phyloP scores from a whole-genome alignment of 2,113 vertebrate species.

The Pseudorasbora parva region DNA sequence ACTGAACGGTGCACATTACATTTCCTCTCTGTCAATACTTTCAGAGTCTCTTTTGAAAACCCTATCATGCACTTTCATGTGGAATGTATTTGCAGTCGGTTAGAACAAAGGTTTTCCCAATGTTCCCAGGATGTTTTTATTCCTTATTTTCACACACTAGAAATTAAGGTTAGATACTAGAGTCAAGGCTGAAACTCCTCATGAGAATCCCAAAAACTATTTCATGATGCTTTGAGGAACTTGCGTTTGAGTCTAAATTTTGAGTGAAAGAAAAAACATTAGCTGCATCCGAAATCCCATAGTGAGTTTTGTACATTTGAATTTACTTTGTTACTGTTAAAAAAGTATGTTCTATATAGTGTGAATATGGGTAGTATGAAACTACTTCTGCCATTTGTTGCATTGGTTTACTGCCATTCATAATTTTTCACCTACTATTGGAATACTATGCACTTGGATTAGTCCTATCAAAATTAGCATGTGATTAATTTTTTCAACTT shows the following conservation, averaged over 20 bases:
- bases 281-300: too few species aligned
- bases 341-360: too few species aligned
- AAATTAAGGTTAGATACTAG: background rate
- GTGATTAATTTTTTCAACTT: too few species aligned
- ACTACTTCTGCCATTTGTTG: too few species aligned
- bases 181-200: background rate
- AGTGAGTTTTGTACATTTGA: too few species aligned
- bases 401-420: too few species aligned
- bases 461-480: too few species aligned
- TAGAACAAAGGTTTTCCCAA: background rate
- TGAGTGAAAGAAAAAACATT: background rate
- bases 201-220: background rate
- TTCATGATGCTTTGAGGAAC: background rate
- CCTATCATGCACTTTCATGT: background rate
- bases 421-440: too few species aligned
- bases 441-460: too few species aligned
- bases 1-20: background rate
- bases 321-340: too few species aligned
- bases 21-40: slow-evolving; percentile 5
- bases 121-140: background rate
- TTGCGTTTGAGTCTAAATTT: background rate
- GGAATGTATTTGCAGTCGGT: background rate
- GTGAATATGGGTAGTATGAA: too few species aligned
- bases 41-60: background rate
- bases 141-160: background rate